Evolutionary conservation across 2,888 invertebrate genomes (phyloP).

Genomic region (Myopa testacea): DNA sequence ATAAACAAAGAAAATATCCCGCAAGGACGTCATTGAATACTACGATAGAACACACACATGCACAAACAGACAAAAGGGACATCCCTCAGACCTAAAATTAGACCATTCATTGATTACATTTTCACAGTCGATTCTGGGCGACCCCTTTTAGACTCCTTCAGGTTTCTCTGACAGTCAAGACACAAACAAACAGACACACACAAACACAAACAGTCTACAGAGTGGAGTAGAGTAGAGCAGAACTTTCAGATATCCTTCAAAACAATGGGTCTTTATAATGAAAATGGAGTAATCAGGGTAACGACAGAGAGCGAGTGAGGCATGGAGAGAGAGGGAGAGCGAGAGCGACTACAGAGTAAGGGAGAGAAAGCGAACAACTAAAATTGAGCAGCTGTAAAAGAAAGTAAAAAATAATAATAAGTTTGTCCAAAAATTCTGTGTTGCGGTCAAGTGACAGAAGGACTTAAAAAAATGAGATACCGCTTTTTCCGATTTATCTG

Average conservation of each 20-base stretch:
- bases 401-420: not conserved
- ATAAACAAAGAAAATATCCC: not conserved
- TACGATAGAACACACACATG: not conserved
- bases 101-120: not conserved
- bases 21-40: not conserved
- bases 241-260: not conserved
- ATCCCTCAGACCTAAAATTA: not conserved
- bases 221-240: not conserved
- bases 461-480: not conserved
- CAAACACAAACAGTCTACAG: not conserved
- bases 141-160: not conserved
- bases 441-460: constrained; percentile 1
- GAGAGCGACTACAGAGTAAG: too few relatives aligned
- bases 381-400: not conserved
- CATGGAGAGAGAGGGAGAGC: not conserved
- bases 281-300: too few relatives aligned
- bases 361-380: not conserved
- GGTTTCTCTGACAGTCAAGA: too few relatives aligned
- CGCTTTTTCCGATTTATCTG: not conserved
- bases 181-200: too few relatives aligned
- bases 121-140: not conserved
- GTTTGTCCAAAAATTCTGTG: not conserved
- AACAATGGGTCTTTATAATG: too few relatives aligned
- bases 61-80: not conserved
- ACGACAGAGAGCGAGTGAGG: not conserved